Evolutionary conservation across 2,888 invertebrate species (phyloP), one percentile per base, ranked within the genome.

Genomic region (Aleiodes alternator): DNA sequence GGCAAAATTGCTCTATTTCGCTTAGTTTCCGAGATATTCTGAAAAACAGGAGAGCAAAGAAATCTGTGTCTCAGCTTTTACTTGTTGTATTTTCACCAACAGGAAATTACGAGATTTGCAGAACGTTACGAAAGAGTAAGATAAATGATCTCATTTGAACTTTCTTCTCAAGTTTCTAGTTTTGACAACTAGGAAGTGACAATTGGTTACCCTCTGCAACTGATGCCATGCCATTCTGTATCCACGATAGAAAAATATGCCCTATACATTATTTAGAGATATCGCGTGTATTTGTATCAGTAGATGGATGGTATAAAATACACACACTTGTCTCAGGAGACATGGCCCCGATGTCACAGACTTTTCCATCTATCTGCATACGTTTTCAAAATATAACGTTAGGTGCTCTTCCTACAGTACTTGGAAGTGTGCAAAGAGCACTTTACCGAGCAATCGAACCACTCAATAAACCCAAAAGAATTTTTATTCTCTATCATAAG

Each of bases 331-430:
- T 84, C 82, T 84, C 87, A 80, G 80, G 86, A 87, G 86, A 87
- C 83, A 78, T 81, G 73, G 80, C 79, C 80, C 75, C 78, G 80
- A 83, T 82, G 85, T 85, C 84, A 82, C 82, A 81, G 85, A 82
- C 85, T 87, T 23, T 23, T 86, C 87, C 86, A 86, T 87, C 86
- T 85, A 86, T 86, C 86, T 87, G 84, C 85, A 86, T 87, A 85
- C 82, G 83, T 84, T 85, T 86, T 82, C 81, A 83, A 80, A 84
- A 72, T 38, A 61, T 72, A 53, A 53, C 14, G 16, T 16, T 53
- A 53, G 8, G 31, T 68, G 4, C 23, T 43, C 12, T 48, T 50
- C 14, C 31, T 51, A n/a, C 51, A 68, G 16, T 51, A 11, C 50
- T 53, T 16, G 43, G 43, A 61, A 61, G 31, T 68, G n/a, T 51